Conservation (phyloP, 2,797 vertebrate species). For the Calcarius lapponicus region DNA sequence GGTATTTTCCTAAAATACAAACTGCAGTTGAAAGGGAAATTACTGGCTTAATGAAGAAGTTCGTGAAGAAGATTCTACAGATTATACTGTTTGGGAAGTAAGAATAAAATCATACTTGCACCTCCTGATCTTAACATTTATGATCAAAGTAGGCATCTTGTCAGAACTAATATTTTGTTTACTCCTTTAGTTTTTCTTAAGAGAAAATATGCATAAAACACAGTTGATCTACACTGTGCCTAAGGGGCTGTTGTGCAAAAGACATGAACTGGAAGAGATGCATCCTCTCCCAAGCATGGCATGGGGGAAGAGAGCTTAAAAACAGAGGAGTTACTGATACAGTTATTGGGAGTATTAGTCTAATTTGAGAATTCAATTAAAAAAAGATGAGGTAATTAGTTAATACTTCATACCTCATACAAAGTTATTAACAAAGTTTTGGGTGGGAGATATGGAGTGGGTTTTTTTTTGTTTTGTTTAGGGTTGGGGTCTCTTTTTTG, state of each 20-base stretch:
- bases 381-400: neutral
- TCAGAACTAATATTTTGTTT: conserved; percentile 28
- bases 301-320: neutral
- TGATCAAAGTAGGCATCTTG: conserved; percentile 8
- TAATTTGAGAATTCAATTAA: neutral
- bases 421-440: neutral
- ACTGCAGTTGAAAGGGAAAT: neutral
- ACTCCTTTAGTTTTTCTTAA: neutral
- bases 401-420: neutral
- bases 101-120: neutral
- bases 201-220: neutral
- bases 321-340: neutral
- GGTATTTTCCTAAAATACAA: neutral
- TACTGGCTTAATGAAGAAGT: neutral
- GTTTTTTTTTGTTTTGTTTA: neutral
- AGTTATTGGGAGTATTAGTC: neutral
- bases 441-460: no score
- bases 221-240: neutral
- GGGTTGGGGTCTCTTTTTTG: neutral
- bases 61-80: neutral
- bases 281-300: neutral
- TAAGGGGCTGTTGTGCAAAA: neutral
- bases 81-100: neutral
- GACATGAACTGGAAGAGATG: neutral
- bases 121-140: neutral